Evolutionary conservation across 2,888 invertebrate genomes (phyloP).

Genomic region (Omphaloscelis lunosa): DNA sequence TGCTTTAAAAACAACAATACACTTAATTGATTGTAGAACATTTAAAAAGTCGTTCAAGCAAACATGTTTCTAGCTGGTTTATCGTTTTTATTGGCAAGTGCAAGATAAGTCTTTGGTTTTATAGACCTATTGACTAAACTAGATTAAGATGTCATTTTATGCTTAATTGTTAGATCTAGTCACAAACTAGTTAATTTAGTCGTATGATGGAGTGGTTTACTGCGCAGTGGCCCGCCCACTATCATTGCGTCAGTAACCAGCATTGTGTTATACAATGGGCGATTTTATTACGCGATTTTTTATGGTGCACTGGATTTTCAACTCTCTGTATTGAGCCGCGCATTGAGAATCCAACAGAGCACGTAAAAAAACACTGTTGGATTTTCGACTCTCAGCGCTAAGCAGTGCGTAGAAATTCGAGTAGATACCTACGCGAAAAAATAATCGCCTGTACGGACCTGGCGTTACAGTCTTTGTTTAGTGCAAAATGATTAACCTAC

Average conservation of each 20-base stretch:
- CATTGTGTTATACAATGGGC: neutral
- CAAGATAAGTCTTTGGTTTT: constrained; percentile 11
- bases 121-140: constrained; percentile 9
- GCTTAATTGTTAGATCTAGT: neutral
- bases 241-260: neutral
- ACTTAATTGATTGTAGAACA: neutral
- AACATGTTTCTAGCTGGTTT: constrained; percentile 33
- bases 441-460: too few species aligned
- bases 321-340: too few species aligned
- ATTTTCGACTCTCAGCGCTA: too few species aligned
- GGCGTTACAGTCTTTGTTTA: too few species aligned
- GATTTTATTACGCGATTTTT: too few species aligned
- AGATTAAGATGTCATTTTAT: neutral
- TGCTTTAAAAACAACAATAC: neutral
- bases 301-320: too few species aligned
- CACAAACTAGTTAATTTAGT: constrained; percentile 24
- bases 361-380: too few species aligned
- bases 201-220: constrained; percentile 6
- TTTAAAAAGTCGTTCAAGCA: neutral
- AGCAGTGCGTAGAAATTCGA: too few species aligned
- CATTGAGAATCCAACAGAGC: too few species aligned
- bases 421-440: too few species aligned
- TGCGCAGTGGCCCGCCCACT: constrained; percentile 17
- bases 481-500: too few species aligned
- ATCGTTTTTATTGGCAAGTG: constrained; percentile 1